Evolutionary conservation across 2,797 vertebrate species (phyloP), one percentile per base, ranked within the genome.

Genomic region (Oceanodroma leucorhoa): DNA sequence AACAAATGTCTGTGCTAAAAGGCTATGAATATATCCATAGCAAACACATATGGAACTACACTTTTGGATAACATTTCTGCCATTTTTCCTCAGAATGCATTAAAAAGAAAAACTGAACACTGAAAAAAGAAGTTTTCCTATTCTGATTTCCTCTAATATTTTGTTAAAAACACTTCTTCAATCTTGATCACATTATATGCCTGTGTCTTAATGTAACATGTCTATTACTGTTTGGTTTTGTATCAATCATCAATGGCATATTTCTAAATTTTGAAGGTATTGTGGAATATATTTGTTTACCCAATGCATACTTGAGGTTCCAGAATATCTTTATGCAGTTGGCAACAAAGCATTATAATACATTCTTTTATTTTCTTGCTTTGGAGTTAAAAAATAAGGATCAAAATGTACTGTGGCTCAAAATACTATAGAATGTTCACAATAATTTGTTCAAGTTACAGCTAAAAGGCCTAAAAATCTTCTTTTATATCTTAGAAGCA

Each of bases 391-490:
- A 82, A 10, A 80, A 62, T 73, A 72, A 89, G 78, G 55, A 64
- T 41, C 19, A 77, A 92, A 89, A 90, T 70, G 79, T 92, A 72
- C 55, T 19, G 14, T 23, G 38, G 60, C 67, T 70, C 29, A 40
- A 85, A 92, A 73, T 41, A 67, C 29, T 73, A n/a, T 30, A 40
- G 84, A 90, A 55, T 64, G 19, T 89, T 94, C 45, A 71, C 45
- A 83, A 32, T 61, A 72, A 89, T 83, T 77, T 92, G 15, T 88
- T 89, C n/a, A 82, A 80, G 27, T 83, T 90, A 89, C 38, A 89
- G 20, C n/a, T 79, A 77, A 92, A 93, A 83, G 60, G 21, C 36
- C 76, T 92, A 71, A 79, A 73, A 79, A 86, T 29, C 36, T 54
- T 87, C 11, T 79, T 83, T 62, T 75, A 14, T 77, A 30, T 73